A percentile compares a stretch with the other conserved stretches of the same genome.
Evolutionary conservation across 2,113 vertebrate genomes (phyloP).

Genomic region (Psittacus erithacus): DNA sequence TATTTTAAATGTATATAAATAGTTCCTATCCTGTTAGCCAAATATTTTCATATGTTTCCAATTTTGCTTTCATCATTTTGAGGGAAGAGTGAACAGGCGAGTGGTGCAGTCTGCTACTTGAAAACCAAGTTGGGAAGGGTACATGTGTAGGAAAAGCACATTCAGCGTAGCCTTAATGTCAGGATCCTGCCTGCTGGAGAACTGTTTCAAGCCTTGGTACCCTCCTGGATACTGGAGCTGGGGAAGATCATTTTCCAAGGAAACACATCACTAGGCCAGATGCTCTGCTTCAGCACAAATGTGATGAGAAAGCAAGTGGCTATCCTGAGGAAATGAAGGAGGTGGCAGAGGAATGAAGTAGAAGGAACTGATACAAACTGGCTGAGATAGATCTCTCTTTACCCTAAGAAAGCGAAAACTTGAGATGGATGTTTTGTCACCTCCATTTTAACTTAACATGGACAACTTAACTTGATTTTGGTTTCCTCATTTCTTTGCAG

Average conservation of each 20-base stretch:
- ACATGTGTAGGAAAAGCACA: not conserved
- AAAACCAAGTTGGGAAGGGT: not conserved
- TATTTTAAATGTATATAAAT: conserved; percentile 24
- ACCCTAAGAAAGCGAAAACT: not conserved
- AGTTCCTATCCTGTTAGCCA: conserved; percentile 13
- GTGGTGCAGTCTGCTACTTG: not conserved
- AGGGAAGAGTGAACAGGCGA: not conserved
- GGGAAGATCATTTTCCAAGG: not conserved
- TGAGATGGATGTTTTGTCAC: not conserved
- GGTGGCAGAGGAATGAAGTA: not conserved
- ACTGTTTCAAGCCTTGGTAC: not conserved
- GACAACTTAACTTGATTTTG: not conserved
- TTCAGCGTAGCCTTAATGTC: not conserved
- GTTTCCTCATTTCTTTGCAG: fast-evolving
- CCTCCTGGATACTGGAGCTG: not conserved
- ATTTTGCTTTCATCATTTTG: conserved; percentile 33
- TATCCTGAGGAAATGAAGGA: not conserved
- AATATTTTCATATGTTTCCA: conserved; percentile 35
- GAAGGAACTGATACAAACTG: not conserved
- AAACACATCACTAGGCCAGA: not conserved
- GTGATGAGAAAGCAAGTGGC: not conserved
- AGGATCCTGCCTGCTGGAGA: not conserved
- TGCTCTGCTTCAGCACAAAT: not conserved
- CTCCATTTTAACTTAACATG: not conserved
- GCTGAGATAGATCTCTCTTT: not conserved